phyloP scores from a whole-genome alignment of 1,140 invertebrate genomes.

The Zaprionus taronus region DNA sequence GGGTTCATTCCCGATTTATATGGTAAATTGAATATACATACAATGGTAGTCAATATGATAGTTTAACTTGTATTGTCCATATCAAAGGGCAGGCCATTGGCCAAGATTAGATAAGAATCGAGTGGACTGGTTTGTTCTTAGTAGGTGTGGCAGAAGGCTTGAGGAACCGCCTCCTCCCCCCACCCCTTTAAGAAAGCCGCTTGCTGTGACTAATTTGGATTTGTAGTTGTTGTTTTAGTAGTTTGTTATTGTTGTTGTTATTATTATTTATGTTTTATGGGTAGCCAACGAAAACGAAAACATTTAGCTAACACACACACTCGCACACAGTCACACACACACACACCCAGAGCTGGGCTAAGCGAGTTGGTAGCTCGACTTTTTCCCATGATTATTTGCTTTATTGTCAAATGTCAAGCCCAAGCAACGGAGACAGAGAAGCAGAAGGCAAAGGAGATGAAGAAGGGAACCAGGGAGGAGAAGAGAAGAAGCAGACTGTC shows the following conservation, averaged over 20 bases:
- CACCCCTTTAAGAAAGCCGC: neutral
- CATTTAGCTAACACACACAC: constrained; percentile 31
- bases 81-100: neutral
- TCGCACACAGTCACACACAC: neutral
- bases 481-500: constrained; percentile 33
- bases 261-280: constrained; percentile 21
- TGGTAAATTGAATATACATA: neutral
- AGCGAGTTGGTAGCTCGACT: constrained; percentile 54
- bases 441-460: constrained; percentile 6
- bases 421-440: constrained; percentile 35
- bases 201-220: neutral
- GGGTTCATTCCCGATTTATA: neutral
- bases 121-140: neutral
- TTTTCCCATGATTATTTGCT: constrained; percentile 84
- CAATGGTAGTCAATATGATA: neutral
- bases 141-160: neutral
- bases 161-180: too few relatives aligned
- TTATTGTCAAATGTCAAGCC: constrained; percentile 83
- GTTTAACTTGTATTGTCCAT: too few relatives aligned
- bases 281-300: constrained; percentile 46
- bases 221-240: constrained; percentile 18
- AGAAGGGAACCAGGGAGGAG: constrained; percentile 1
- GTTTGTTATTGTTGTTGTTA: neutral
- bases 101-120: neutral
- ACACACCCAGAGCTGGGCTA: neutral